Evolutionary conservation across 2,888 invertebrate species (phyloP).

Genomic region (Cryptocheilus praepositus): DNA sequence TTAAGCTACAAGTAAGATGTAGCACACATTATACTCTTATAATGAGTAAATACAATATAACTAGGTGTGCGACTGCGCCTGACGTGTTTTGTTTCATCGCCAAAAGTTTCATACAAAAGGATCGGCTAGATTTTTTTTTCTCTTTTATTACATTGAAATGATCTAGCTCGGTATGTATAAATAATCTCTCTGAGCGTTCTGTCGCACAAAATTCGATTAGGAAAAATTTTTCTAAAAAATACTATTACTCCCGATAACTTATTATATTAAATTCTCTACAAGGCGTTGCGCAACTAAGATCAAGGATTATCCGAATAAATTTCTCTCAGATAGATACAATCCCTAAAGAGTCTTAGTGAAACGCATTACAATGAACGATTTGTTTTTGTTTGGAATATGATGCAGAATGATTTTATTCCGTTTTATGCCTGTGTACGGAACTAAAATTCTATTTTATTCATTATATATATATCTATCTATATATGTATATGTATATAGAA

Average conservation of each 20-base stretch:
- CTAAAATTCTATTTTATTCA: conserved; percentile 14
- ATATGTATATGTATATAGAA: too few relatives aligned
- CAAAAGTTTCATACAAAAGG: conserved; percentile 23
- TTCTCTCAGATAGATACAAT: conserved; percentile 15
- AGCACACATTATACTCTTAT: conserved; percentile 44
- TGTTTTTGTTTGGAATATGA: conserved; percentile 8
- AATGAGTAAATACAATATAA: conserved; percentile 28
- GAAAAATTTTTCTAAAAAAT: conserved; percentile 63
- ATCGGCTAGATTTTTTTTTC: conserved; percentile 13
- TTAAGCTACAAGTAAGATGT: conserved; percentile 57
- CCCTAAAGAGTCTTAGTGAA: conserved; percentile 20
- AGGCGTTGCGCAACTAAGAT: conserved; percentile 47
- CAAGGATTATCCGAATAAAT: conserved; percentile 34
- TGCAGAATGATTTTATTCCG: not conserved
- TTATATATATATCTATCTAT: too few relatives aligned
- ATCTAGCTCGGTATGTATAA: conserved; percentile 44
- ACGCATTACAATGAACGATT: conserved; percentile 3
- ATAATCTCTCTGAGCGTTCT: conserved; percentile 59
- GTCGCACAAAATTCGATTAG: conserved; percentile 55
- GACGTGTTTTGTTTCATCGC: conserved; percentile 19
- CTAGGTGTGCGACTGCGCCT: conserved; percentile 40
- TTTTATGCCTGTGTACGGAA: conserved; percentile 8
- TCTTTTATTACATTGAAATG: conserved; percentile 14
- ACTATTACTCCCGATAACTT: conserved; percentile 59
- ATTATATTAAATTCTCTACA: conserved; percentile 39